A percentile compares a stretch with the other conserved stretches of the same genome.
Conservation (phyloP, 2,888 invertebrate genomes). For the Andrena haemorrhoa region DNA sequence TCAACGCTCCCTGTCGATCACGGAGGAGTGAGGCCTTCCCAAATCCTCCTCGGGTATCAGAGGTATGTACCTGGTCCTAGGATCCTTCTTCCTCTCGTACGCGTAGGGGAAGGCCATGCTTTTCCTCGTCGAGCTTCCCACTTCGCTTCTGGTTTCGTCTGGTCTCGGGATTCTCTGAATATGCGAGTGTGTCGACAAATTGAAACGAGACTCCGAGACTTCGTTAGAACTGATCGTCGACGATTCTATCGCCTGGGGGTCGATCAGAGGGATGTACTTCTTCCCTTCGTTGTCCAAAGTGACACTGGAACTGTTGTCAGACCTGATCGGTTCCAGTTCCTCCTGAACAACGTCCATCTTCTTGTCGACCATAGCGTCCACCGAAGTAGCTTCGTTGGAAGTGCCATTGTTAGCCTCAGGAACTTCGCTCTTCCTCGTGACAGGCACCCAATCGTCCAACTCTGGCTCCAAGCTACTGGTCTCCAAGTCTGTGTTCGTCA, state of each 20-base stretch:
- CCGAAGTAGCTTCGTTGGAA: not conserved
- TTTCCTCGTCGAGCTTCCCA: slow-evolving; percentile 51
- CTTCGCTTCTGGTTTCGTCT: slow-evolving; percentile 28
- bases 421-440: slow-evolving; percentile 45
- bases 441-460: slow-evolving; percentile 79
- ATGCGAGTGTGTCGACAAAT: slow-evolving; percentile 71
- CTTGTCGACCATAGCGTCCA: no score
- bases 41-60: slow-evolving; percentile 81
- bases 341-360: not conserved
- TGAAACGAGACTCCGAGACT: slow-evolving; percentile 43
- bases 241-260: slow-evolving; percentile 59
- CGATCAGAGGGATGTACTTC: slow-evolving; percentile 80
- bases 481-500: slow-evolving; percentile 55
- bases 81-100: slow-evolving; percentile 81
- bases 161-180: slow-evolving; percentile 78
- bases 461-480: slow-evolving; percentile 66
- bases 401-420: not conserved
- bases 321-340: not conserved
- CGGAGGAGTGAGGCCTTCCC: slow-evolving; percentile 61
- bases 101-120: slow-evolving; percentile 81
- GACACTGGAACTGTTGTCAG: not conserved
- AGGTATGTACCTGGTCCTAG: slow-evolving; percentile 83
- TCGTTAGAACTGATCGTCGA: slow-evolving; percentile 58
- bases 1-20: slow-evolving; percentile 76
- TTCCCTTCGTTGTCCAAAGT: slow-evolving; percentile 55